These are phyloP conservation scores for Anoplopoma fimbria DNA, from an alignment of 2,113 vertebrate species.

Conservation along the genomic window DNA sequence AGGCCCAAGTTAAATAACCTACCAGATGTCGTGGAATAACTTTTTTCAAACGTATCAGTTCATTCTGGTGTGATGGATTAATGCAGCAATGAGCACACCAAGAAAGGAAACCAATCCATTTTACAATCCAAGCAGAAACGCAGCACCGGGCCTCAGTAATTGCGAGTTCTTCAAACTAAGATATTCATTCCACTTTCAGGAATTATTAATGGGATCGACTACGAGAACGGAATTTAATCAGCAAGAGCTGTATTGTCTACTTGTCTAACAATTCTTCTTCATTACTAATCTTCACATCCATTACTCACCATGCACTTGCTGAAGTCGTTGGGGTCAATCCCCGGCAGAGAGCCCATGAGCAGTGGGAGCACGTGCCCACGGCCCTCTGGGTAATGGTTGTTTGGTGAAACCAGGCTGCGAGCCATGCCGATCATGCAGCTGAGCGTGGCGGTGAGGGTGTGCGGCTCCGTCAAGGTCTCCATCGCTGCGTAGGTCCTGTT, in stretches of 20 bases:
- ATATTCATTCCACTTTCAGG: constrained; percentile 62
- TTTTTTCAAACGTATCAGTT: constrained; percentile 50
- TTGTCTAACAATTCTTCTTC: constrained; percentile 61
- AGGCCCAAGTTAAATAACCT: constrained; percentile 30
- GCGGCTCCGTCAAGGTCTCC: constrained; percentile 97
- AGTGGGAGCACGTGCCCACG: constrained; percentile 94
- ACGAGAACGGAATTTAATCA: constrained; percentile 62
- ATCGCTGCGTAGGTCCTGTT: constrained; percentile 94
- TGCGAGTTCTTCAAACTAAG: constrained; percentile 68
- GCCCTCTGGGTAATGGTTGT: constrained; percentile 93
- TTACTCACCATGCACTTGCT: constrained; percentile 98
- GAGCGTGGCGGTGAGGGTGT: constrained; percentile 96
- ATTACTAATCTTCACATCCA: constrained; percentile 55
- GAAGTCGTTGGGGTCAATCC: constrained; percentile 99
- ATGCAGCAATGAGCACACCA: constrained; percentile 43
- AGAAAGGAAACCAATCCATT: constrained; percentile 57
- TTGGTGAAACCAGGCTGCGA: constrained; percentile 92
- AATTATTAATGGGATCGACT: constrained; percentile 65
- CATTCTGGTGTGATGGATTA: constrained; percentile 55
- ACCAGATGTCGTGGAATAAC: constrained; percentile 31
- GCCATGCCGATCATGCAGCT: constrained; percentile 98
- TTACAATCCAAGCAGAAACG: constrained; percentile 59
- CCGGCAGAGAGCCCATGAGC: constrained; percentile 96
- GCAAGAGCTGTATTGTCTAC: constrained; percentile 49
- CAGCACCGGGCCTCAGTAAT: constrained; percentile 51